Percentiles rank a stretch among this genome's conserved stretches.
Conservation (phyloP, 2,113 vertebrate species). For the Zeus faber region DNA sequence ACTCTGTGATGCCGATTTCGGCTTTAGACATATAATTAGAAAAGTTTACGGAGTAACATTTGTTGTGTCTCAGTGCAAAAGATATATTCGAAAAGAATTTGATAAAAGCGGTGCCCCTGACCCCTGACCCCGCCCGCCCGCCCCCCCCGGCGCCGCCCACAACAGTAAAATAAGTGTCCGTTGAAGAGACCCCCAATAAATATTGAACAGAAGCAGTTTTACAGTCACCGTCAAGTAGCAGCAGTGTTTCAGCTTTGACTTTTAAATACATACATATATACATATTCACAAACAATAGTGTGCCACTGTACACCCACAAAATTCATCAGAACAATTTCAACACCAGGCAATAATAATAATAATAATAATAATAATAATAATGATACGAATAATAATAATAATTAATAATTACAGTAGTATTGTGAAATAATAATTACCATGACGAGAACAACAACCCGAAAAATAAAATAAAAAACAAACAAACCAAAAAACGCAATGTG, state of each 20-base stretch:
- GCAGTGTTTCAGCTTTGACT: slow-evolving; percentile 76
- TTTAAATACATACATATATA: slow-evolving; percentile 76
- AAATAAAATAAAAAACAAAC: slow-evolving; percentile 9
- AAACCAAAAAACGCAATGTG: slow-evolving; percentile 46
- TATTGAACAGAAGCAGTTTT: slow-evolving; percentile 77
- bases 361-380: slow-evolving; percentile 1
- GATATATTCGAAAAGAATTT: slow-evolving; percentile 68
- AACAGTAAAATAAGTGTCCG: slow-evolving; percentile 46
- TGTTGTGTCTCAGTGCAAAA: slow-evolving; percentile 81
- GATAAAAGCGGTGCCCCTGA: slow-evolving; percentile 66
- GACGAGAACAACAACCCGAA: slow-evolving; percentile 49
- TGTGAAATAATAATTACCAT: slow-evolving; percentile 28
- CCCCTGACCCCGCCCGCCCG: slow-evolving; percentile 15
- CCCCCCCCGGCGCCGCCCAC: slow-evolving; percentile 34
- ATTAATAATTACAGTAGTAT: slow-evolving; percentile 16
- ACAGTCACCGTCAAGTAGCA: slow-evolving; percentile 81
- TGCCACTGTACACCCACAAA: slow-evolving; percentile 68
- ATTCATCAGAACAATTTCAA: slow-evolving; percentile 64
- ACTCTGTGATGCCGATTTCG: slow-evolving; percentile 59
- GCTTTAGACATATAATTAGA: slow-evolving; percentile 65
- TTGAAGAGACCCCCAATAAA: slow-evolving; percentile 63
- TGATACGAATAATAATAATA: neutral
- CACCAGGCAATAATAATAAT: slow-evolving; percentile 58
- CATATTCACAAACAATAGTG: slow-evolving; percentile 74
- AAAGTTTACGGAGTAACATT: slow-evolving; percentile 78